Evolutionary conservation across 2,888 invertebrate genomes (phyloP).

Genomic region (Watsonalla cultraria): DNA sequence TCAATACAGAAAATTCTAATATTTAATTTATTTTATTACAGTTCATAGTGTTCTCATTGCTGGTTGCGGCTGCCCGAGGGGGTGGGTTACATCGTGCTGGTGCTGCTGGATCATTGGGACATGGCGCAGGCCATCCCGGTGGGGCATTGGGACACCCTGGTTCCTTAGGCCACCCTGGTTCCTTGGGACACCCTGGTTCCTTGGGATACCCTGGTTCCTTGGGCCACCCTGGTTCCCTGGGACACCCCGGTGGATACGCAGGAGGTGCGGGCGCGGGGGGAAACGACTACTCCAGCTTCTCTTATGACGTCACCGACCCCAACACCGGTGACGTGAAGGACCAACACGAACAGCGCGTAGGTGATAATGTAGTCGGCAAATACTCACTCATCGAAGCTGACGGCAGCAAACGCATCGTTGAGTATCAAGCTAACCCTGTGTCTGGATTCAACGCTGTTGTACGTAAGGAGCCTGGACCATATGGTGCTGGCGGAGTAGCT

Average conservation of each 20-base stretch:
- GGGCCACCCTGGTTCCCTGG: not conserved
- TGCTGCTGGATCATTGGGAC: not conserved
- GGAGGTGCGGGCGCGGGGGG: constrained; percentile 1
- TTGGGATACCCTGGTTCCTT: not conserved
- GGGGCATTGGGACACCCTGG: not conserved
- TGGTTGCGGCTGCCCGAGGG: constrained; percentile 36
- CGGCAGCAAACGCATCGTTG: constrained; percentile 78
- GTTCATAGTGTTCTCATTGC: constrained; percentile 43
- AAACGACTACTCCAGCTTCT: constrained; percentile 49
- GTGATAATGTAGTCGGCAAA: constrained; percentile 76
- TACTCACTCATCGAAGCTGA: constrained; percentile 73
- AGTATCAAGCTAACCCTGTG: constrained; percentile 63
- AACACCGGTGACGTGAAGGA: constrained; percentile 57
- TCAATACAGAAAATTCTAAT: not conserved
- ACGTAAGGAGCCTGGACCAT: constrained; percentile 42
- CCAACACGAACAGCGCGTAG: constrained; percentile 79
- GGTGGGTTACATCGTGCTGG: constrained; percentile 21
- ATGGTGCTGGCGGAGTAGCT: constrained; percentile 26
- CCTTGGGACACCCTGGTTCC: not conserved
- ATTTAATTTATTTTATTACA: constrained; percentile 31
- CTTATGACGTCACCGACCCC: constrained; percentile 57
- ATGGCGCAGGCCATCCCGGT: constrained; percentile 4
- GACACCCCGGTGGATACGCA: not conserved
- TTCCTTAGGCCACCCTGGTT: not conserved
- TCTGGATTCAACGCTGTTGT: constrained; percentile 56